Percentiles rank a stretch among this genome's conserved stretches.
Evolutionary conservation across 1,140 invertebrate species (phyloP).

Genomic region (Papilio glaucus): DNA sequence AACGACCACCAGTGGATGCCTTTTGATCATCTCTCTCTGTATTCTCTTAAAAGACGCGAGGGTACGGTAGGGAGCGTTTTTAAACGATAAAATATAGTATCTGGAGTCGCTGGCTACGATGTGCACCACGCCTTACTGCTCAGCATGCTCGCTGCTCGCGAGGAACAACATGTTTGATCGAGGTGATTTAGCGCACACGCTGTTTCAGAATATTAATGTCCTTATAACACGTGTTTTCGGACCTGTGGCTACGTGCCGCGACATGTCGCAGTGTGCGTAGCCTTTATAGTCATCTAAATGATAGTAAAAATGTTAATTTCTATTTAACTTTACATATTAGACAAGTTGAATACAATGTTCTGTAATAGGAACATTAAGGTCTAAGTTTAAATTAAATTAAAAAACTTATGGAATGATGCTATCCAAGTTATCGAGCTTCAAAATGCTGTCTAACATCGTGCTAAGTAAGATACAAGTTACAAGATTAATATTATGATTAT

Average conservation of each 20-base stretch:
- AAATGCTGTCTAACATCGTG: too few relatives aligned
- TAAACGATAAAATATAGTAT: slow-evolving; percentile 4
- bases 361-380: too few relatives aligned
- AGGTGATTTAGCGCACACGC: slow-evolving; percentile 57
- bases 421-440: too few relatives aligned
- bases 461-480: too few relatives aligned
- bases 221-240: slow-evolving; percentile 50
- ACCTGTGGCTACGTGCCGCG: neutral
- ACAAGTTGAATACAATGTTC: neutral
- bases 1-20: too few relatives aligned
- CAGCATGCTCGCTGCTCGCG: slow-evolving; percentile 54
- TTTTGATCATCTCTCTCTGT: too few relatives aligned
- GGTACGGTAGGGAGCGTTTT: too few relatives aligned
- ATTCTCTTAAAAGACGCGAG: neutral
- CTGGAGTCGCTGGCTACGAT: too few relatives aligned
- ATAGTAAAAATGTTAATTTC: slow-evolving; percentile 25
- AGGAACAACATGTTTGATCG: slow-evolving; percentile 66
- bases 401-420: too few relatives aligned
- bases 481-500: too few relatives aligned
- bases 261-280: slow-evolving; percentile 9
- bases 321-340: neutral
- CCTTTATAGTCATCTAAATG: slow-evolving; percentile 8
- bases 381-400: too few relatives aligned
- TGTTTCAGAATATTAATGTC: slow-evolving; percentile 50
- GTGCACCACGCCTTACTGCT: slow-evolving; percentile 45